Conservation (phyloP, 2,888 invertebrate species). For the Cryptosula pallasiana region DNA sequence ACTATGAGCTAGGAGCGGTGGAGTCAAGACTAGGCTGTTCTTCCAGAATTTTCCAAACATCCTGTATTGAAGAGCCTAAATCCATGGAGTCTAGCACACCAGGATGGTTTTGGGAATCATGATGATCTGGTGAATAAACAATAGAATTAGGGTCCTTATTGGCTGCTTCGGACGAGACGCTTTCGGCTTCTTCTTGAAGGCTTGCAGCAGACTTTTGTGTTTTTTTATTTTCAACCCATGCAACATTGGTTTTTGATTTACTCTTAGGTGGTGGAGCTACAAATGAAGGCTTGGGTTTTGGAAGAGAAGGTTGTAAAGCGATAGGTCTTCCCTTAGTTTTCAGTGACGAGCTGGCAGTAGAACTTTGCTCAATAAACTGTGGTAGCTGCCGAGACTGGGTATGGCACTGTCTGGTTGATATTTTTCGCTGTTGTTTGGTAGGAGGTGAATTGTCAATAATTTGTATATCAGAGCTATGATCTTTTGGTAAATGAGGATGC, state of each 20-base stretch:
- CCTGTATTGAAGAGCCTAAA: slow-evolving; percentile 41
- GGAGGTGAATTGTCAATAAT: neutral
- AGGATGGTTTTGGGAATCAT: no score
- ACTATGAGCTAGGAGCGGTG: neutral
- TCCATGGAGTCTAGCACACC: slow-evolving; percentile 36
- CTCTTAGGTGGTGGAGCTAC: neutral
- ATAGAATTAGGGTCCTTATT: neutral
- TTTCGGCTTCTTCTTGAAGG: neutral
- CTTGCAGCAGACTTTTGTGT: neutral
- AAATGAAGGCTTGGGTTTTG: neutral
- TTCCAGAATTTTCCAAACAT: slow-evolving; percentile 48
- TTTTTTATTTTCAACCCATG: slow-evolving; percentile 1
- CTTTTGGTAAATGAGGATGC: neutral
- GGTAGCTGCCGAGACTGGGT: neutral
- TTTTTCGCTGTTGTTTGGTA: neutral
- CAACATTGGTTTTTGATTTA: neutral
- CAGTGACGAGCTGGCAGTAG: neutral
- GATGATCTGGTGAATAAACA: neutral
- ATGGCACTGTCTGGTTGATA: neutral
- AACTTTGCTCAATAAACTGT: slow-evolving; percentile 7
- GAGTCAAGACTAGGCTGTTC: slow-evolving; percentile 26
- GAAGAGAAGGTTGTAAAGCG: neutral
- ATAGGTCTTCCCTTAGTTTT: slow-evolving; percentile 15
- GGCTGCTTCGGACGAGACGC: no score
- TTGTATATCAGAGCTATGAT: neutral